Percentiles rank a stretch among this genome's conserved stretches.
Evolutionary conservation across 2,888 invertebrate species (phyloP).

Genomic region (Aspidapion aeneum): DNA sequence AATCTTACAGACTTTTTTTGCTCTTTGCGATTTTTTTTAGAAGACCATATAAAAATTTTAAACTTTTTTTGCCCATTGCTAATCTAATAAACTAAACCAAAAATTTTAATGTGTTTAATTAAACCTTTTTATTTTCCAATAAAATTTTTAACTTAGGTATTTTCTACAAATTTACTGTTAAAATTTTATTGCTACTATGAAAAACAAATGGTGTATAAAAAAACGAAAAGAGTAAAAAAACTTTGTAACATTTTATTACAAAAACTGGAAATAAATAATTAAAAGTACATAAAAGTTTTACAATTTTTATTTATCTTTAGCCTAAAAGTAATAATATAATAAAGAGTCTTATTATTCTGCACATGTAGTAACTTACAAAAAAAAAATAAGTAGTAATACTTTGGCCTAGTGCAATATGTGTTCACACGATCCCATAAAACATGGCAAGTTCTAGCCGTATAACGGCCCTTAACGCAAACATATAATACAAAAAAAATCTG

Average conservation of each 20-base stretch:
- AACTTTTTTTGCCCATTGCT: too few relatives aligned
- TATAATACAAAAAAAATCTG: conserved; percentile 31
- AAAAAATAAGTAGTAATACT: conserved; percentile 46
- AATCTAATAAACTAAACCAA: too few relatives aligned
- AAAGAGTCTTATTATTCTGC: conserved; percentile 44
- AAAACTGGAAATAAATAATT: conserved; percentile 14
- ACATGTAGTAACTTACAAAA: conserved; percentile 47
- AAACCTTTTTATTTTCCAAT: too few relatives aligned
- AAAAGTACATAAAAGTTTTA: conserved; percentile 33
- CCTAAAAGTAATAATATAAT: conserved; percentile 47
- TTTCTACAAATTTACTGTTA: too few relatives aligned
- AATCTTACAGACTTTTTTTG: too few relatives aligned
- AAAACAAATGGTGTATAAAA: too few relatives aligned
- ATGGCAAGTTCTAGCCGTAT: conserved; percentile 44
- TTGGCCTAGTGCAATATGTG: conserved; percentile 46
- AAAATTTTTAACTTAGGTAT: too few relatives aligned
- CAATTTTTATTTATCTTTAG: conserved; percentile 44
- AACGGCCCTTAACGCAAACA: conserved; percentile 27
- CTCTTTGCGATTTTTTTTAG: too few relatives aligned
- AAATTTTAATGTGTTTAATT: background rate
- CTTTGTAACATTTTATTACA: conserved; percentile 3
- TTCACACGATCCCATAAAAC: conserved; percentile 40
- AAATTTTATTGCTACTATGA: too few relatives aligned
- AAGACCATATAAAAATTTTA: too few relatives aligned
- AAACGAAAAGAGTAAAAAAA: background rate